A percentile compares a stretch with the other conserved stretches of the same genome.
These are phyloP conservation scores for Idaea straminata DNA, from an alignment of 2,888 invertebrate genomes.

Conservation along the genomic window DNA sequence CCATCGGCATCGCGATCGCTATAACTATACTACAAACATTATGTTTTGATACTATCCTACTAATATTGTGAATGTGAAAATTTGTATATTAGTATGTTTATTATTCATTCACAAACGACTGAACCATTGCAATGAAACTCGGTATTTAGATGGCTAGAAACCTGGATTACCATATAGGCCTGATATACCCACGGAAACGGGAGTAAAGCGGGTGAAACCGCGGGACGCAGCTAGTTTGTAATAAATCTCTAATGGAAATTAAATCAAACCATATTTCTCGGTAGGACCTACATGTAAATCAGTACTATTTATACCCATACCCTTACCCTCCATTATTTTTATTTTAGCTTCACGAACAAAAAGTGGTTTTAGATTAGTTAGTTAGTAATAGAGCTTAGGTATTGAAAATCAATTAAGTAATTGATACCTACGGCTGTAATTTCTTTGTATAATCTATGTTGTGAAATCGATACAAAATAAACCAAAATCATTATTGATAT, in stretches of 20 bases:
- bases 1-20: conserved; percentile 25
- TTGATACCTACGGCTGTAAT: neutral
- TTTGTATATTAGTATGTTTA: too few species aligned
- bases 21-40: neutral
- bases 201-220: too few species aligned
- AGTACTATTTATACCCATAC: neutral
- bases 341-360: neutral
- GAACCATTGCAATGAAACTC: too few species aligned
- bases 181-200: too few species aligned
- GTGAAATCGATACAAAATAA: neutral
- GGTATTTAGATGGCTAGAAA: too few species aligned
- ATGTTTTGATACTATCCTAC: neutral
- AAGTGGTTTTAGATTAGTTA: neutral
- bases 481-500: conserved; percentile 14
- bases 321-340: neutral
- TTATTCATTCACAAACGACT: too few species aligned
- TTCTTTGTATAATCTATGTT: neutral
- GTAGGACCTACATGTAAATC: neutral
- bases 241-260: neutral
- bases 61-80: too few species aligned
- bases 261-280: neutral
- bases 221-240: neutral
- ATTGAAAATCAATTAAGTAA: neutral
- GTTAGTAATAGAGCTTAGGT: neutral
- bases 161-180: too few species aligned